A percentile compares a stretch with the other conserved stretches of the same genome.
Evolutionary conservation across 1,140 invertebrate genomes (phyloP).

Genomic region (Ptiloglossa arizonensis): DNA sequence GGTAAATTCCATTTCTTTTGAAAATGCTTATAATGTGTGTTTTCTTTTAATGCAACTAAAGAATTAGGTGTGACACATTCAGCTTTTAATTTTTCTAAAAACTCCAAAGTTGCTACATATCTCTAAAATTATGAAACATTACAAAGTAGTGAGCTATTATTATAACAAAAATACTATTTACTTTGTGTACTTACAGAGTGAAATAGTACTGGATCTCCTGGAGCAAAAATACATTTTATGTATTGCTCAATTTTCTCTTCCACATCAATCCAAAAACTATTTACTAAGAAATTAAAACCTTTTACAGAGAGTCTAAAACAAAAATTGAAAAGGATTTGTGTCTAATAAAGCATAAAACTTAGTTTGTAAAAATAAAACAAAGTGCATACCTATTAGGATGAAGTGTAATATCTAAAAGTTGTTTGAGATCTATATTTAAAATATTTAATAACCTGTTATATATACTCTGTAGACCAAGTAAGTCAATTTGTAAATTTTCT

Average conservation of each 20-base stretch:
- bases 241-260: slow-evolving; percentile 89
- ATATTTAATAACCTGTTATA: slow-evolving; percentile 89
- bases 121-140: slow-evolving; percentile 81
- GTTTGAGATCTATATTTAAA: slow-evolving; percentile 85
- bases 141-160: neutral
- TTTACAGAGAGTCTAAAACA: slow-evolving; percentile 81
- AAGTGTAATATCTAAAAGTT: slow-evolving; percentile 84
- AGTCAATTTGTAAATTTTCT: slow-evolving; percentile 86
- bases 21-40: slow-evolving; percentile 88
- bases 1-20: slow-evolving; percentile 95
- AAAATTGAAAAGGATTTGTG: neutral
- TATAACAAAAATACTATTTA: neutral
- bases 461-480: slow-evolving; percentile 88
- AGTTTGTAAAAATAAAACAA: neutral
- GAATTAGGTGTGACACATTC: slow-evolving; percentile 84
- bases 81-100: slow-evolving; percentile 89
- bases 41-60: slow-evolving; percentile 83
- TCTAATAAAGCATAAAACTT: slow-evolving; percentile 4
- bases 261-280: slow-evolving; percentile 94
- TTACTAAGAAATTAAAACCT: slow-evolving; percentile 93
- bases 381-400: slow-evolving; percentile 83
- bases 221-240: slow-evolving; percentile 92
- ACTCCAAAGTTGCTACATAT: slow-evolving; percentile 90
- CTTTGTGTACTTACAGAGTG: slow-evolving; percentile 83
- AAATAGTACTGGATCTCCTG: slow-evolving; percentile 94